Evolutionary conservation across 2,797 vertebrate species (phyloP), one percentile per base, ranked within the genome.

Genomic region (Dipus sagitta): DNA sequence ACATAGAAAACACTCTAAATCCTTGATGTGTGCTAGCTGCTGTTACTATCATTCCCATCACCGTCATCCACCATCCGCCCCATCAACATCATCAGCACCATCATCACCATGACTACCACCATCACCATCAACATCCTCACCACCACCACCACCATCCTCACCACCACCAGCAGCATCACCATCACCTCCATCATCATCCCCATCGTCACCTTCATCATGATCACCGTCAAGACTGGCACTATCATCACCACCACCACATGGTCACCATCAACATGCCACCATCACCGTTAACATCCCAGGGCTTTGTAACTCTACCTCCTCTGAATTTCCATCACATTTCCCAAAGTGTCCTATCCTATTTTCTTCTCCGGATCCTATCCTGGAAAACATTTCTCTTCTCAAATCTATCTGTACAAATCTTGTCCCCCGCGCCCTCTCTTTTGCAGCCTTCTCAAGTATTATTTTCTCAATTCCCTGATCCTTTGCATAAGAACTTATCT

Each of bases 311-410:
- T 90, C 76, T 92, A 34, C 64, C 38, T 38, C 54, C 67, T 90
- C 86, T 91, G 6, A 84, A 86, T 60, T 94, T 86, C 30, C 7
- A 20, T 21, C 85, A 64, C 21, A 77, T 65, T 88, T 88, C 68
- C 47, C 54, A 65, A 64, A n/a, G 6, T 58, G 81, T 76, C 38
- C 74, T 78, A 24, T 21, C 15, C 11, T 7, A 75, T 74, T 86
- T 85, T 58, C 32, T 87, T 65, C 28, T 84, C n/a, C 67, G 1
- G 67, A 30, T 62, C 24, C 74, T 62, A 34, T 38, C 65, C 62
- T 79, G 62, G 58, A 83, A 54, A 15, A 14, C 10, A 32, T 11
- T 24, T 80, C 30, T 42, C 12, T 75, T 93, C 38, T 88, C 86
- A 58, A 23, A 81, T 71, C 71, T 78, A 32, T 18, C 23, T 47